Base-by-base conservation (phyloP, 2,797 vertebrate species). In the Dermochelys coriacea region DNA sequence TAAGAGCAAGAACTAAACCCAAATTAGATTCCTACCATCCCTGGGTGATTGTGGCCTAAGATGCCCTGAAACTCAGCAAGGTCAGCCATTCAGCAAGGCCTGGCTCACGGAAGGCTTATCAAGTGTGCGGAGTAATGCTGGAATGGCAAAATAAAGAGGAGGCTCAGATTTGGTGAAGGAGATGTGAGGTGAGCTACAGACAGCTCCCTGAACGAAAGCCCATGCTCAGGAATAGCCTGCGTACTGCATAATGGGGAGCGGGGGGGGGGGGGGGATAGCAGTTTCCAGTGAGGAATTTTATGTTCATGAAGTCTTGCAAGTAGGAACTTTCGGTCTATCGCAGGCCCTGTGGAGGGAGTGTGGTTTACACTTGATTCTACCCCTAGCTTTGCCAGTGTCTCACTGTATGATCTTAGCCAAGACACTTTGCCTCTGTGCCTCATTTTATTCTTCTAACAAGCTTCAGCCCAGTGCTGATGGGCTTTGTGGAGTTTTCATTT, bases 191-290 rank as follows among this genome's bases (percentile, higher is more conserved):
- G 74, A 90, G 55, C 55, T 59, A 37, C 25, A 31, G 19, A 55
- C 49, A 68, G 19, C 45, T 52, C 50, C 31, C 51, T 37, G 51
- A n/a, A 29, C 52, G 14, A 57, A 23, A 57, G 21, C 31, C 57
- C 37, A n/a, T 8, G 5, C 15, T 2, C 15, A 61, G 59, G 59
- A 61, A 34, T 34, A 61, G 16, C n/a, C 19, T 64, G 4, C 27
- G 16, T 31, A 49, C 50, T 0, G 0, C 45, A 80, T 6, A 68
- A 3, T 3, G 15, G 52, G n/a, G n/a, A n/a, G n/a, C n/a, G n/a
- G n/a, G n/a, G n/a, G n/a, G n/a, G n/a, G n/a, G n/a, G n/a, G 18
- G 21, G 31, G 8, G 34, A 78, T 37, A 51, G 84, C 75, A 81
- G 81, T 71, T 11, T 4, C 9, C 45, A 47, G 50, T 54, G 37